These are phyloP conservation scores for Griposia aprilina DNA, from an alignment of 2,888 invertebrate species.

Conservation along the genomic window DNA sequence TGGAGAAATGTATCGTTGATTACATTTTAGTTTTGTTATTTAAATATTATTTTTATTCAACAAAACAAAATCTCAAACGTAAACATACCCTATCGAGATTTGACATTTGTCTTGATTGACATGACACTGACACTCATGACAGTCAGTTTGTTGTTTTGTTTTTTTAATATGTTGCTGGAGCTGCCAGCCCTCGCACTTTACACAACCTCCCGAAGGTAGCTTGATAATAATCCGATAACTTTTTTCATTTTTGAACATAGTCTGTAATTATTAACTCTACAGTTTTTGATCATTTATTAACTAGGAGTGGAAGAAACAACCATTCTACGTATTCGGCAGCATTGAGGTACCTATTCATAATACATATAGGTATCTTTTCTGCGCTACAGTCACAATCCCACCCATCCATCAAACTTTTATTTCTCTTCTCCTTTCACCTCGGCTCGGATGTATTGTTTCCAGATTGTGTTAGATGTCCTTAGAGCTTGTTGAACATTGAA, in stretches of 20 bases:
- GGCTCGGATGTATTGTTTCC: background rate
- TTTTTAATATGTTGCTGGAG: background rate
- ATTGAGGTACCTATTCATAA: too few species aligned
- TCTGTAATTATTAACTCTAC: background rate
- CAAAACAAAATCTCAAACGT: constrained; percentile 28
- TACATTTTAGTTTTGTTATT: constrained; percentile 1
- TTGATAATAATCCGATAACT: background rate
- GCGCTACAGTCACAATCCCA: background rate
- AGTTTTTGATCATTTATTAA: background rate
- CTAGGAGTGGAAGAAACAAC: background rate
- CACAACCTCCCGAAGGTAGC: background rate
- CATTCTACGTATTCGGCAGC: background rate
- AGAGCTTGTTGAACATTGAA: too few species aligned
- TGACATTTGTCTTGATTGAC: constrained; percentile 19
- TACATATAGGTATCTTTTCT: background rate
- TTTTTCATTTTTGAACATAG: background rate
- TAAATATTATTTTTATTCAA: constrained; percentile 21
- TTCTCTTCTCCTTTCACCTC: background rate
- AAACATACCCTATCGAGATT: constrained; percentile 21
- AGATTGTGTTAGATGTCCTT: too few species aligned
- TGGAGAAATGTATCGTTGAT: background rate
- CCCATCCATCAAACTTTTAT: background rate
- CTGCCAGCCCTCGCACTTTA: background rate
- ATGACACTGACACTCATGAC: background rate
- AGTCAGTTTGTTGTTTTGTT: background rate